Base-by-base conservation (phyloP, 2,888 invertebrate genomes). In the Neocrepidodera transversa region DNA sequence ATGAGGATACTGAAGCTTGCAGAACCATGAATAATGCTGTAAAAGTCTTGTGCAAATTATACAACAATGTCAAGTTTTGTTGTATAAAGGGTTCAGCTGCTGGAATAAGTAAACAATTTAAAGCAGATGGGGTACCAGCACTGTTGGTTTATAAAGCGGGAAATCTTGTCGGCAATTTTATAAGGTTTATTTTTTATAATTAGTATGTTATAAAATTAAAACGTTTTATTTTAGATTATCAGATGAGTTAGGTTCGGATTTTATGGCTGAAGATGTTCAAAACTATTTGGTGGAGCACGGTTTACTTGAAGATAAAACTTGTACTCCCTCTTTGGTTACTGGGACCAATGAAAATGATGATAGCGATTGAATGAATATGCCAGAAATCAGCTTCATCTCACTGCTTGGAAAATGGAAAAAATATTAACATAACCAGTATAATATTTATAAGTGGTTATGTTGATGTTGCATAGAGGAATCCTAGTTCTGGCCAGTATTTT, bases 111-210 rank as follows among this genome's bases (percentile, higher is more conserved):
- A 84, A 86, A 52, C 87, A 90, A 69, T 97, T 97, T 78, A 88
- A 92, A 76, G 82, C 85, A 17, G 88, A 88, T 70, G 97, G 96
- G 16, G 88, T 97, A 0, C 98, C 98, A 10, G 96, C 97, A 1
- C 79, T 98, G 51, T 81, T 97, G 30, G 89, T 93, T 0, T 98
- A 98, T 78, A 95, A 95, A 81, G 88, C 85, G 35, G 94, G 95
- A 2, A 90, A 92, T 74, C 82, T 97, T 3, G 89, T 97, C 74
- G 96, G 96, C 0, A 97, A 96, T 80, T 97, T 96, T 81, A 88
- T 97, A 1, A 86, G 91, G 53, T 53, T 40, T 45, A 14, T 7
- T 36, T 3, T 13, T 36, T 36, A 10, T n/a, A 5, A 11, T 6
- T 35, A 11, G 3, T 35, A 35, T 4, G 13, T 11, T 35, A 10